Conservation (phyloP, 2,888 invertebrate genomes). For the Ptychoptera albimana region DNA sequence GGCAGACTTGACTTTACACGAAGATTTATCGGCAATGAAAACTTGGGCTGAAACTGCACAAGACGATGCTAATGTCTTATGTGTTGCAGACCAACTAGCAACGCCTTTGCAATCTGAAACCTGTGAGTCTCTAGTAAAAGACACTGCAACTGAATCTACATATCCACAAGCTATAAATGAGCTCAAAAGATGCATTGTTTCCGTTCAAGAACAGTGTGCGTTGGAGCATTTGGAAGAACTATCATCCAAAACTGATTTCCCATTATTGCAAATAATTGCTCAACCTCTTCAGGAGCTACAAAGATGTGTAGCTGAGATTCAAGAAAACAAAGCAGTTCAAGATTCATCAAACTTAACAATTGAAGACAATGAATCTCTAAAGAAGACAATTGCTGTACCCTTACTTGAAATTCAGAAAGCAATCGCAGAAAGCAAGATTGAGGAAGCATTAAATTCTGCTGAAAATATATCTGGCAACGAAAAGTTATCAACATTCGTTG, state of each 20-base stretch:
- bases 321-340: constrained; percentile 9
- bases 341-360: constrained; percentile 2
- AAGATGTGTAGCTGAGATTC: constrained; percentile 15
- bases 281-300: constrained; percentile 15
- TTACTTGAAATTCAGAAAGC: constrained; percentile 22
- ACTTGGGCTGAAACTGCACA: constrained; percentile 30
- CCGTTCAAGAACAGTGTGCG: constrained; percentile 25
- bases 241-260: constrained; percentile 8
- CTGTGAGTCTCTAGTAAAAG: not conserved
- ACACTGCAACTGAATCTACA: not conserved
- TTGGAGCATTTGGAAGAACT: constrained; percentile 24
- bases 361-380: not conserved
- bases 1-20: constrained; percentile 39
- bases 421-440: constrained; percentile 10
- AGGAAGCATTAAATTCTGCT: constrained; percentile 4
- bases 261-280: constrained; percentile 6
- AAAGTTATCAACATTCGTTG: not conserved
- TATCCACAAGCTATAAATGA: constrained; percentile 7
- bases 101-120: not conserved
- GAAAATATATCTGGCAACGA: not conserved
- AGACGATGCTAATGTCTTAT: not conserved
- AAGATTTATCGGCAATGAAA: constrained; percentile 40
- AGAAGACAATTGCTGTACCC: constrained; percentile 20
- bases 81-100: not conserved
- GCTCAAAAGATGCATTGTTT: constrained; percentile 10